Conservation (phyloP, 2,797 vertebrate species). For the Diceros bicornis region DNA sequence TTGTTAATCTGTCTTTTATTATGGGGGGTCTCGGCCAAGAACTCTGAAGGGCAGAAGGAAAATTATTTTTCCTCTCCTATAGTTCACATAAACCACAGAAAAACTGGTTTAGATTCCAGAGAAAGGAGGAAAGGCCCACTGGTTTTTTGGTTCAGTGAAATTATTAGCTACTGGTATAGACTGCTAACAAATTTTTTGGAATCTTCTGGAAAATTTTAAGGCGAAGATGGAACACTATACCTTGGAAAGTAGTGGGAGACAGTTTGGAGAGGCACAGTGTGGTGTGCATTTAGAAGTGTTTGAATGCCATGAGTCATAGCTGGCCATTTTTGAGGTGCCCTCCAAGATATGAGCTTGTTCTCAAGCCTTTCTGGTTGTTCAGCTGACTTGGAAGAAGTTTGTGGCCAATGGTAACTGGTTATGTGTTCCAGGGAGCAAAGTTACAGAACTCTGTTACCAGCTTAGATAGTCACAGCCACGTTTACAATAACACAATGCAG, state of each 20-base stretch:
- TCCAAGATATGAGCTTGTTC: not conserved
- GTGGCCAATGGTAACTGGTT: not conserved
- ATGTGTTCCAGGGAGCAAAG: not conserved
- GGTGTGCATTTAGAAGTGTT: not conserved
- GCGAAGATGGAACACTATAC: not conserved
- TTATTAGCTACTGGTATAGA: not conserved
- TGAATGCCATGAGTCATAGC: not conserved
- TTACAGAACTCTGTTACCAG: not conserved
- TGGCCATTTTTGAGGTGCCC: not conserved
- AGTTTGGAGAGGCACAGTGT: not conserved
- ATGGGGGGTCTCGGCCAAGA: not conserved
- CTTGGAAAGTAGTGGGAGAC: not conserved
- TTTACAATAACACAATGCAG: not conserved
- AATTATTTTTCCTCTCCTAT: not conserved
- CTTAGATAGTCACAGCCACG: not conserved
- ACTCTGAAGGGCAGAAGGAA: not conserved
- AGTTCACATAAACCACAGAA: not conserved
- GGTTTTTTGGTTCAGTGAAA: conserved; percentile 39
- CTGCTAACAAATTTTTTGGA: not conserved
- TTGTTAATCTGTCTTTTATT: conserved; percentile 4
- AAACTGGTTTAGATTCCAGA: not conserved
- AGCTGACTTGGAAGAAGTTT: conserved; percentile 20
- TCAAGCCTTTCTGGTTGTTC: conserved; percentile 4
- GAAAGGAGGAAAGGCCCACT: not conserved
- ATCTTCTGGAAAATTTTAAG: not conserved